Conservation (phyloP, 2,888 invertebrate genomes). For the Philonicus albiceps region DNA sequence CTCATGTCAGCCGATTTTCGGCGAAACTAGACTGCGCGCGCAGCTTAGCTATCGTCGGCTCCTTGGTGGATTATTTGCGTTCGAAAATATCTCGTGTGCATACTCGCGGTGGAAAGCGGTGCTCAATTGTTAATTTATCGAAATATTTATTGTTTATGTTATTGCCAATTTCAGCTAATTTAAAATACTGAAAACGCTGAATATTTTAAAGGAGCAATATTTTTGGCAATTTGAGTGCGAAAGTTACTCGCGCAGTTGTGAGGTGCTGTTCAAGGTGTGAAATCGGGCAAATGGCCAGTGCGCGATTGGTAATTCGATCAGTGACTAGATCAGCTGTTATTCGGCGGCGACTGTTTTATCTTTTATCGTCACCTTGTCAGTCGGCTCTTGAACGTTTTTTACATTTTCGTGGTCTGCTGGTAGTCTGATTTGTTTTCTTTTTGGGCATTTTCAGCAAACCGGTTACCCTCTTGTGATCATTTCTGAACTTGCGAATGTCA, state of each 20-base stretch:
- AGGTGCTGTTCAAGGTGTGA: slow-evolving; percentile 16
- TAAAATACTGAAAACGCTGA: neutral
- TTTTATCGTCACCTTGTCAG: slow-evolving; percentile 3
- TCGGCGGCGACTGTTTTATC: neutral
- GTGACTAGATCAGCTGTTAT: slow-evolving; percentile 13
- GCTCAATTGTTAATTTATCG: neutral
- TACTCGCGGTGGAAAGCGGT: neutral
- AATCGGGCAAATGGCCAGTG: neutral
- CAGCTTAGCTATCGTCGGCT: neutral
- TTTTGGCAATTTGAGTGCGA: neutral
- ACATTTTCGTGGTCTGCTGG: neutral
- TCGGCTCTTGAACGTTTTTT: neutral
- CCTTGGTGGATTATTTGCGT: neutral
- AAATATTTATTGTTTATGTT: slow-evolving; percentile 25
- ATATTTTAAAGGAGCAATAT: neutral
- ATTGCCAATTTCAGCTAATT: neutral
- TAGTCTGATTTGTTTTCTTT: neutral
- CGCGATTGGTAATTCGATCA: slow-evolving; percentile 6
- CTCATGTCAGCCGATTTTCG: neutral
- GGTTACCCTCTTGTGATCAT: slow-evolving; percentile 10
- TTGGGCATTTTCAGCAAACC: neutral
- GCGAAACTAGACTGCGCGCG: slow-evolving; percentile 20
- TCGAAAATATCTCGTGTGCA: neutral
- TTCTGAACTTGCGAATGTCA: slow-evolving; percentile 31
- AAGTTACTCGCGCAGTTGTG: neutral